These are phyloP conservation scores for Drosophila antonietae DNA, from an alignment of 2,888 invertebrate species.

Conservation along the genomic window DNA sequence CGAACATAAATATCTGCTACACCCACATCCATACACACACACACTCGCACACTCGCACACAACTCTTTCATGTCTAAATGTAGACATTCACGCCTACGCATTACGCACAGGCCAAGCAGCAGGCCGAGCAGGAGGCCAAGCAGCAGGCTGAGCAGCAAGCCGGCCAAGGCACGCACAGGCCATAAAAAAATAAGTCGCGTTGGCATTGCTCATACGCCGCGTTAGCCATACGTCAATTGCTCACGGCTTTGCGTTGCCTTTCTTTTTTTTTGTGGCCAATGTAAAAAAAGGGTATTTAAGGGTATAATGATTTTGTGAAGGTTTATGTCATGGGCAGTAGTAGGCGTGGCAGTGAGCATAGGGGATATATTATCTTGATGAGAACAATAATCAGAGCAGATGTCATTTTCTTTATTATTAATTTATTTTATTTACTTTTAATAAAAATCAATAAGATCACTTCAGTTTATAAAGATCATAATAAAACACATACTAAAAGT, in stretches of 20 bases:
- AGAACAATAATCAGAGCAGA: too few relatives aligned
- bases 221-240: slow-evolving; percentile 65
- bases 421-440: too few relatives aligned
- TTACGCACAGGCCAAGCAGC: slow-evolving; percentile 40
- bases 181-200: slow-evolving; percentile 57
- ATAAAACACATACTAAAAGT: too few relatives aligned
- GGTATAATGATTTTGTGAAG: neutral
- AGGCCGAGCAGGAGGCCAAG: neutral
- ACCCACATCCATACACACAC: slow-evolving; percentile 12
- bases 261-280: slow-evolving; percentile 23
- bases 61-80: slow-evolving; percentile 60
- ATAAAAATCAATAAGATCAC: too few relatives aligned
- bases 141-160: neutral
- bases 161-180: slow-evolving; percentile 30
- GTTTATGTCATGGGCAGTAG: neutral
- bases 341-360: neutral
- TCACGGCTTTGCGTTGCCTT: slow-evolving; percentile 41
- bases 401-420: too few relatives aligned
- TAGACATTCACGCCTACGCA: slow-evolving; percentile 64
- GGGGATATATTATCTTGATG: too few relatives aligned
- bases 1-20: slow-evolving; percentile 44
- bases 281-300: neutral
- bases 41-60: slow-evolving; percentile 8
- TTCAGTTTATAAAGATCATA: too few relatives aligned
- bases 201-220: slow-evolving; percentile 72